Evolutionary conservation across 2,888 invertebrate genomes (phyloP), one percentile per base, ranked within the genome.

Genomic region (Philhelius pedissequus): DNA sequence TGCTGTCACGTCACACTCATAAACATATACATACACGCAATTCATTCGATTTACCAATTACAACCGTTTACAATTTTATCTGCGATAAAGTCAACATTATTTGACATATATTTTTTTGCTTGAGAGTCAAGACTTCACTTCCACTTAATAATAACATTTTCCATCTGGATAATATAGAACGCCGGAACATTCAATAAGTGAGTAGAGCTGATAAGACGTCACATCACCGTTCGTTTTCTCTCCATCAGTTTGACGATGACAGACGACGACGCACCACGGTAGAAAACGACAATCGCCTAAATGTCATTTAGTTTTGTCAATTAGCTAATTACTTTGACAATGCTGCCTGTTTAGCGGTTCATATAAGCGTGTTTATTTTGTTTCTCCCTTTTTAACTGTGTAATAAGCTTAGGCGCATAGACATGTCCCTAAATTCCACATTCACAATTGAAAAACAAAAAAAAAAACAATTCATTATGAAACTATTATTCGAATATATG

Each of bases 281-380:
- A 54, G 38, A 78, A 73, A 50, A 64, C 20, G 48, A 5, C 48
- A 64, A 64, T 64, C 64, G 64, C 48, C 32, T 30, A 9, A 13
- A 54, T n/a, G 45, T 62, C 77, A 54, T 78, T 73, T 66, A 74
- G 58, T 58, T 83, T 79, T 66, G 52, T 83, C 83, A 83, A 83
- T 83, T 79, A 83, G 74, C 83, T 78, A 78, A 82, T 82, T 82
- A 54, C 40, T 38, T 73, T 66, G 35, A 77, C 77, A 77, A 81
- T 68, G 52, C 43, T 68, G 25, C 69, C 15, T 60, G 58, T 25
- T 60, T 22, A 35, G 35, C 22, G 45, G 18, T 30, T 45, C 20
- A 27, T 27, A n/a, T 62, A 45, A 30, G 8, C 7, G 11, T 27
- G 11, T 32, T 35, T 4, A 20, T 48, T 32, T 20, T 18, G 9